These are phyloP conservation scores for Platerodrilus igneus DNA, from an alignment of 2,888 invertebrate species.

Conservation along the genomic window DNA sequence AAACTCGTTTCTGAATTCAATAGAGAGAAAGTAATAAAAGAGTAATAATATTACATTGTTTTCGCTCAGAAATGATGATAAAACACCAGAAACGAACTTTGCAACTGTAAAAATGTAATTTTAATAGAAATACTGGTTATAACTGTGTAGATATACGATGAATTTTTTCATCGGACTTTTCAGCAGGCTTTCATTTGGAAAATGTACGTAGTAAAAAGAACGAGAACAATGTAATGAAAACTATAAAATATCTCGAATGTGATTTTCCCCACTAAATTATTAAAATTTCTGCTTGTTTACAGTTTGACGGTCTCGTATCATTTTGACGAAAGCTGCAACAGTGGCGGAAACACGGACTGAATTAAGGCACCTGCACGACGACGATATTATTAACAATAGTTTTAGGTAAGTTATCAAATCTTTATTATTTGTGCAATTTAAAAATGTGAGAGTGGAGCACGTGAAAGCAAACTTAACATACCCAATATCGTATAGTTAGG, in stretches of 20 bases:
- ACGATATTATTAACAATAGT: constrained; percentile 7
- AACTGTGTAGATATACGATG: constrained; percentile 33
- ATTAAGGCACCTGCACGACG: constrained; percentile 22
- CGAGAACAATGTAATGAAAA: constrained; percentile 37
- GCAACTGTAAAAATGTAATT: constrained; percentile 42
- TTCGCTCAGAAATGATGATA: constrained; percentile 42
- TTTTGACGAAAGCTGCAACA: constrained; percentile 22
- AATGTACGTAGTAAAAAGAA: constrained; percentile 34
- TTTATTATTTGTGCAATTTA: too few relatives aligned
- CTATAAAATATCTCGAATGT: constrained; percentile 34
- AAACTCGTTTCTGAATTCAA: constrained; percentile 39
- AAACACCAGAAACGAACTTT: constrained; percentile 41
- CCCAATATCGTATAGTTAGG: too few relatives aligned
- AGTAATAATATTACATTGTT: constrained; percentile 43
- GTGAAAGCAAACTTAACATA: too few relatives aligned
- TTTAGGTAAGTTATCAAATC: constrained; percentile 19
- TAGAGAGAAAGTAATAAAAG: constrained; percentile 39
- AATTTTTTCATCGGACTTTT: constrained; percentile 37
- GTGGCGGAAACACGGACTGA: constrained; percentile 23
- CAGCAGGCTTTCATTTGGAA: constrained; percentile 34
- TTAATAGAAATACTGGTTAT: constrained; percentile 40
- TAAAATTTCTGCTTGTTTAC: constrained; percentile 35
- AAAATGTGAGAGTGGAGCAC: too few relatives aligned
- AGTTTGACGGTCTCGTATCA: constrained; percentile 24
- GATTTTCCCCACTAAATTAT: constrained; percentile 28